Evolutionary conservation across 2,888 invertebrate genomes (phyloP), one percentile per base, ranked within the genome.

Genomic region (Eurytoma adleriae): DNA sequence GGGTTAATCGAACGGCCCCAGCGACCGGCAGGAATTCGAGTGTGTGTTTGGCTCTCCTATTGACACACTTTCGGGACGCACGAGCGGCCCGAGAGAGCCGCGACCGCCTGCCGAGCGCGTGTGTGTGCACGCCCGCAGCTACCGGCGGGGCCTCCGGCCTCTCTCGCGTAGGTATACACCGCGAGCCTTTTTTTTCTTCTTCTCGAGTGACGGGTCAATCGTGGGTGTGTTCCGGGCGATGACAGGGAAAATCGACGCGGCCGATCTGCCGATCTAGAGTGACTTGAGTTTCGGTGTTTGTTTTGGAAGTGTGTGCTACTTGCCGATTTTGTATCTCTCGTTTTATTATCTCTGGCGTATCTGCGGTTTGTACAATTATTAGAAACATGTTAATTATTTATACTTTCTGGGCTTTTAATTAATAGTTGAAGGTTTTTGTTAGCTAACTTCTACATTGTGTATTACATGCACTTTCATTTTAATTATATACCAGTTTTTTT

Each of bases 1-100:
- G 81, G 78, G 81, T 81, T 78, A 78, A 78, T 78, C 81, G 78
- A 75, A 78, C 74, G 71, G 56, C 40, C 52, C 54, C 16, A 4
- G n/a, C 54, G 16, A n/a, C 52, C n/a, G 50, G 48, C 70, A 56
- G 62, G 76, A 79, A 75, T 79, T 74, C 40, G 62, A 68, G 80
- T 69, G 62, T 80, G 57, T 75, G 40, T 40, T 40, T 40, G 40
- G 78, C 81, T 78, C 81, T 78, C 78, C 78, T 78, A 81, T 81
- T 78, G 81, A 81, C 81, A 78, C 75, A 81, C 78, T 81, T 81
- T 75, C 78, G 57, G 50, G n/a, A 14, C 18, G 27, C 30, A 14
- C 59, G 40, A 62, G 52, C 66, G 67, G 12, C 62, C 30, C 56
- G 20, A 27, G n/a, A 52, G 13, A n/a, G n/a, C 18, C 40, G 18